phyloP scores from a whole-genome alignment of 2,797 vertebrate species.

The Ispidina lecontei region DNA sequence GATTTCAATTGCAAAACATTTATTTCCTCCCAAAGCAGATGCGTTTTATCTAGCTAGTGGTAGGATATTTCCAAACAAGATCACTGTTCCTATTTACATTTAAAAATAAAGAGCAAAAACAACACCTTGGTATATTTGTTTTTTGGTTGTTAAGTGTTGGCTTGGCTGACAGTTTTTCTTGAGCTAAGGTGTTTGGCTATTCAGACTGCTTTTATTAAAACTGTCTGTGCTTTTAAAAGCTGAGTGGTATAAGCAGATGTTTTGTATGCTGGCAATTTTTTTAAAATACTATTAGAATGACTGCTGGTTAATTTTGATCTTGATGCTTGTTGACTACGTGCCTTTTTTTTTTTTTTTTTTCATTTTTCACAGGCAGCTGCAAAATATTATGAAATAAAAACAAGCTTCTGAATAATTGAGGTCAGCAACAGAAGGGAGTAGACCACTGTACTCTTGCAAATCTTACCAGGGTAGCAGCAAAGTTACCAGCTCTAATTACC shows the following conservation, averaged over 20 bases:
- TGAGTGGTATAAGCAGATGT: background rate
- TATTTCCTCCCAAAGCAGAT: constrained; percentile 42
- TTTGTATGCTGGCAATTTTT: background rate
- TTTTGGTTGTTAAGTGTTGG: background rate
- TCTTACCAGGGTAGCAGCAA: background rate
- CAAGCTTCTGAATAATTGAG: background rate
- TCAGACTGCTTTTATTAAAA: background rate
- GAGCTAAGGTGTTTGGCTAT: background rate
- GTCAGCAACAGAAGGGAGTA: background rate
- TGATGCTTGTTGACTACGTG: background rate
- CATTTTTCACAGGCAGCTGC: background rate
- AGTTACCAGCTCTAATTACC: background rate
- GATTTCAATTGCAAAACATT: constrained; percentile 29
- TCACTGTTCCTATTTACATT: constrained; percentile 3
- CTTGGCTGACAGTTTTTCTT: background rate
- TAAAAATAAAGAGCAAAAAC: background rate
- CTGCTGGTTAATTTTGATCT: background rate
- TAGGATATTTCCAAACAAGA: background rate
- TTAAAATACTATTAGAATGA: background rate
- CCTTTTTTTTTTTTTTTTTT: background rate
- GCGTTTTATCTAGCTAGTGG: constrained; percentile 21
- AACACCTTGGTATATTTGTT: background rate
- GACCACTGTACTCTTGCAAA: background rate
- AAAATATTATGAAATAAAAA: background rate
- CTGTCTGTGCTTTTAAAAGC: background rate